These are phyloP conservation scores for Steatornis caripensis DNA, from an alignment of 2,113 vertebrate genomes.

Conservation along the genomic window DNA sequence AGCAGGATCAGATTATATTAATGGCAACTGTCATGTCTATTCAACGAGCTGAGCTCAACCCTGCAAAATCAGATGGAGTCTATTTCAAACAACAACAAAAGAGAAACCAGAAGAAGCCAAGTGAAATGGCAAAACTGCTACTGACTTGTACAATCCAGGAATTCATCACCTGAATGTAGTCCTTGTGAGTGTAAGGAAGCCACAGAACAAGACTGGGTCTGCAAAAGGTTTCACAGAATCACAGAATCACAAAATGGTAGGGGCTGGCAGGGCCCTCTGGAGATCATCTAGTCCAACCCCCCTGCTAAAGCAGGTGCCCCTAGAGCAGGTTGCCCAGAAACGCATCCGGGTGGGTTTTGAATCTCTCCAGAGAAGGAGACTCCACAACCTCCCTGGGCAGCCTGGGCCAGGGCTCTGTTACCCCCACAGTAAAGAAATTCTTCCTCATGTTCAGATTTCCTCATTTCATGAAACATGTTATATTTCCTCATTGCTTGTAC, in stretches of 20 bases:
- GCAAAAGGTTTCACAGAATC: neutral
- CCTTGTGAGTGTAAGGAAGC: neutral
- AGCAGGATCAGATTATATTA: slow-evolving; percentile 12
- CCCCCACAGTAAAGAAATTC: no score
- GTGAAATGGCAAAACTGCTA: neutral
- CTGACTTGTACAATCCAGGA: neutral
- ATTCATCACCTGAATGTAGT: neutral
- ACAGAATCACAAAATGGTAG: no score
- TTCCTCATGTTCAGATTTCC: no score
- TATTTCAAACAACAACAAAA: neutral
- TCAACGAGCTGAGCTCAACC: neutral
- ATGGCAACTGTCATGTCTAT: neutral
- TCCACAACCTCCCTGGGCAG: no score
- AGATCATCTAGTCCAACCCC: no score
- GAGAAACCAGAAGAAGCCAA: neutral
- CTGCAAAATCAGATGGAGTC: neutral
- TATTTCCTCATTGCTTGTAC: neutral
- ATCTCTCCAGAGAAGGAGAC: no score
- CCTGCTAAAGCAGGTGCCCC: no score
- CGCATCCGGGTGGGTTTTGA: no score
- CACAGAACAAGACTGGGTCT: neutral
- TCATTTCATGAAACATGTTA: no score
- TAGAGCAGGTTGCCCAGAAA: no score
- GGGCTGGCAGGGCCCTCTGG: no score
- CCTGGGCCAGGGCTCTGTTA: no score